Percentiles rank a stretch among this genome's conserved stretches.
Evolutionary conservation across 2,113 vertebrate species (phyloP).

Genomic region (Anseranas semipalmata): DNA sequence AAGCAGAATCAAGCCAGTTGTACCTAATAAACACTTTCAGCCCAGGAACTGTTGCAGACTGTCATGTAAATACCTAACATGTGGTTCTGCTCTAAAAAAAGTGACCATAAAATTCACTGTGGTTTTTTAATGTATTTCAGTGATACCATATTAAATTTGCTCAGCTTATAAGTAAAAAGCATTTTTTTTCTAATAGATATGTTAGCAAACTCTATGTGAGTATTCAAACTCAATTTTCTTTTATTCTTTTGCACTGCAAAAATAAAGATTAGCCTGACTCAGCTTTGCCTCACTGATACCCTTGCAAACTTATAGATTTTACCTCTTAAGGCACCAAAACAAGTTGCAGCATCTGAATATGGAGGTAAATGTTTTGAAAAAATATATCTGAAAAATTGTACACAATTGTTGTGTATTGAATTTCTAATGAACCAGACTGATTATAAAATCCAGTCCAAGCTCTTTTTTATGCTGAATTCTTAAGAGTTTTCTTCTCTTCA

Average conservation of each 20-base stretch:
- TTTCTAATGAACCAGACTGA: not conserved
- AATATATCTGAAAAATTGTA: not conserved
- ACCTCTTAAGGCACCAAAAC: not conserved
- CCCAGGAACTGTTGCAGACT: constrained; percentile 51
- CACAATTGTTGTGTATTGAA: fast-evolving
- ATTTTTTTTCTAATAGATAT: not conserved
- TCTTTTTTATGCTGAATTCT: not conserved
- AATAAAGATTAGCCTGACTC: not conserved
- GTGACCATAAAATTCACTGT: constrained; percentile 32
- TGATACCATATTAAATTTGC: not conserved
- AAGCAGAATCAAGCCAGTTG: constrained; percentile 15
- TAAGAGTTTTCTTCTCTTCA: not conserved
- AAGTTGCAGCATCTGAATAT: not conserved
- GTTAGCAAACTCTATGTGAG: not conserved
- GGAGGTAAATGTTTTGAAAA: not conserved
- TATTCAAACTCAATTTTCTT: not conserved
- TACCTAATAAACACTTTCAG: constrained; percentile 41
- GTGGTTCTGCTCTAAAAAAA: constrained; percentile 26
- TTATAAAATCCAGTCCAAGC: not conserved
- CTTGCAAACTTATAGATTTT: not conserved
- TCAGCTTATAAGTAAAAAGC: not conserved
- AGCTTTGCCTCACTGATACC: not conserved
- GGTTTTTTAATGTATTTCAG: constrained; percentile 1
- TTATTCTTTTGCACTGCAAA: not conserved
- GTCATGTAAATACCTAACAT: constrained; percentile 18